Percentiles rank a stretch among this genome's conserved stretches.
These are phyloP conservation scores for Chloroceryle inda DNA, from an alignment of 2,797 vertebrate genomes.

Conservation along the genomic window DNA sequence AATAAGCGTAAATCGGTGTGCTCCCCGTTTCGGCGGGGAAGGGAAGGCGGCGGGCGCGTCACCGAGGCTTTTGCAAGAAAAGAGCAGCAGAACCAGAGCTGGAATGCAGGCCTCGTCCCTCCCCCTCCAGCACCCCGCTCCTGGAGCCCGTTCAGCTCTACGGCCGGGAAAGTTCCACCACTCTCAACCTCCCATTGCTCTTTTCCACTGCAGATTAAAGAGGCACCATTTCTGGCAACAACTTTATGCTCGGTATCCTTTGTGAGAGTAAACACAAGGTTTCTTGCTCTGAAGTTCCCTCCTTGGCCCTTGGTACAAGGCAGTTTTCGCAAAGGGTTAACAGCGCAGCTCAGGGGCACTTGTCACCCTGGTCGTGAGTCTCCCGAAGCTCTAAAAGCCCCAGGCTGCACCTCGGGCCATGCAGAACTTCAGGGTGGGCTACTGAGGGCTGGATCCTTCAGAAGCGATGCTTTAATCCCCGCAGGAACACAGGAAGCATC, in stretches of 20 bases:
- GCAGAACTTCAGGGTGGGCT: background rate
- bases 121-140: background rate
- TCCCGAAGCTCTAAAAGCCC: background rate
- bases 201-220: background rate
- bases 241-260: background rate
- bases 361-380: background rate
- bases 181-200: background rate
- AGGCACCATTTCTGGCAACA: background rate
- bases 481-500: background rate
- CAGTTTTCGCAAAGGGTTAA: background rate
- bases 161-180: background rate
- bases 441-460: background rate
- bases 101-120: background rate
- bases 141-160: background rate
- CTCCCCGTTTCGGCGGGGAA: background rate
- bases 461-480: background rate
- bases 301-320: background rate
- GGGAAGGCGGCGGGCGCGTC: background rate
- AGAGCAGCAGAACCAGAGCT: background rate
- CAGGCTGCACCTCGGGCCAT: background rate
- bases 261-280: background rate
- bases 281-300: background rate
- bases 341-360: background rate
- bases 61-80: background rate
- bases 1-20: fast-evolving